These are phyloP conservation scores for Panonychus citri DNA, from an alignment of 1,140 invertebrate species.

Conservation along the genomic window DNA sequence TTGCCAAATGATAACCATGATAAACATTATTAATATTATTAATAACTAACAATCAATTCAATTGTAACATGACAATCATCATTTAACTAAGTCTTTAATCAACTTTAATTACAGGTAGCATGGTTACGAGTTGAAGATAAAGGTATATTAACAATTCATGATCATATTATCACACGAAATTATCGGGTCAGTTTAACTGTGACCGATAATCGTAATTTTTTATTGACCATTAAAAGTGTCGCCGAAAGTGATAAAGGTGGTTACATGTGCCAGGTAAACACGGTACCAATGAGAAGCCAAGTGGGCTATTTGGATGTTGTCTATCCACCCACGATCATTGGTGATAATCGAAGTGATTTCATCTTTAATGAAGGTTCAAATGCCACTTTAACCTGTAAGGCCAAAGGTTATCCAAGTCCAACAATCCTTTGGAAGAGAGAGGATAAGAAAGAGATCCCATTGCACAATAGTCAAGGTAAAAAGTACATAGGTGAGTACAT, in stretches of 20 bases:
- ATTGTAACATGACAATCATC: too few relatives aligned
- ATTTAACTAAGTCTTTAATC: background rate
- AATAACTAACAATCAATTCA: too few relatives aligned
- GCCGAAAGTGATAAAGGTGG: slow-evolving; percentile 59
- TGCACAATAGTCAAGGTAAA: slow-evolving; percentile 6
- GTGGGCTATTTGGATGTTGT: slow-evolving; percentile 71
- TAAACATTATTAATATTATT: too few relatives aligned
- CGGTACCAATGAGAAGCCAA: slow-evolving; percentile 57
- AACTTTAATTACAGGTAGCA: slow-evolving; percentile 23
- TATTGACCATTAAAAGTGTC: slow-evolving; percentile 67
- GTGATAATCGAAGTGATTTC: slow-evolving; percentile 65
- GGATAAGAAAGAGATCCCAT: slow-evolving; percentile 9
- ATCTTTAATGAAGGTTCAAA: slow-evolving; percentile 71
- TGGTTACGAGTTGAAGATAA: slow-evolving; percentile 89
- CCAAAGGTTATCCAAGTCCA: slow-evolving; percentile 63
- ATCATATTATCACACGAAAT: slow-evolving; percentile 70
- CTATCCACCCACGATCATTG: slow-evolving; percentile 84
- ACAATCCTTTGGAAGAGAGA: slow-evolving; percentile 26
- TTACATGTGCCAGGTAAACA: slow-evolving; percentile 6
- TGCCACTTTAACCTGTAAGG: slow-evolving; percentile 60
- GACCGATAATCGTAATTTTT: slow-evolving; percentile 38
- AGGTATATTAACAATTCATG: slow-evolving; percentile 68
- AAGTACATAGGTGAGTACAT: slow-evolving; percentile 5
- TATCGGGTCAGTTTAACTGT: slow-evolving; percentile 65
- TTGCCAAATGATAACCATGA: too few relatives aligned